Percentiles rank a stretch among this genome's conserved stretches.
These are phyloP conservation scores for Rhaphigaster nebulosa DNA, from an alignment of 2,888 invertebrate species.

Conservation along the genomic window DNA sequence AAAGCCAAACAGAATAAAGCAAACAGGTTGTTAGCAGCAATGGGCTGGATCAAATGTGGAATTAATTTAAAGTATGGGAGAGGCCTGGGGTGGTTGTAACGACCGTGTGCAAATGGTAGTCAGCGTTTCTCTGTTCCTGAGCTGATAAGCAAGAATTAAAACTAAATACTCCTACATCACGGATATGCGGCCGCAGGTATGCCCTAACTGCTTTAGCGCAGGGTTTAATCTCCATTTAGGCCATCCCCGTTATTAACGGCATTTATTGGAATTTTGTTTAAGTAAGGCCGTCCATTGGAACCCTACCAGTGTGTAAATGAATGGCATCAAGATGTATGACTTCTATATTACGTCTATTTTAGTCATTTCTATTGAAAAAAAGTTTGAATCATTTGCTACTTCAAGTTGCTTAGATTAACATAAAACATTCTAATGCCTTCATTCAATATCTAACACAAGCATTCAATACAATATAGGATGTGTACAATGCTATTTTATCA, in stretches of 20 bases:
- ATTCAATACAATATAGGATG: too few relatives aligned
- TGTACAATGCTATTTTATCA: too few relatives aligned
- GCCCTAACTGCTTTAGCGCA: not conserved
- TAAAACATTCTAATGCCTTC: not conserved
- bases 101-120: not conserved
- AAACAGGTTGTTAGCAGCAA: not conserved
- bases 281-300: not conserved
- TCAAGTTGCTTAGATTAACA: not conserved
- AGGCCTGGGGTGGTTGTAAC: not conserved
- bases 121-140: constrained; percentile 7
- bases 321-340: not conserved
- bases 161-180: constrained; percentile 30
- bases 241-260: not conserved
- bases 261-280: constrained; percentile 22
- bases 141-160: constrained; percentile 33
- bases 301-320: not conserved
- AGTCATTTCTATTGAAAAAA: not conserved
- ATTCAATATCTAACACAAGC: too few relatives aligned
- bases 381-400: not conserved
- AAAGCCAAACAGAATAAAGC: constrained; percentile 14
- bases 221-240: constrained; percentile 29
- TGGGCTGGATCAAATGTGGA: not conserved
- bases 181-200: constrained; percentile 21
- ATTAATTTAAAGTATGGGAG: constrained; percentile 8
- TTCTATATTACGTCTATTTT: not conserved